phyloP scores from a whole-genome alignment of 2,113 vertebrate genomes.

The Brienomyrus longianalis region DNA sequence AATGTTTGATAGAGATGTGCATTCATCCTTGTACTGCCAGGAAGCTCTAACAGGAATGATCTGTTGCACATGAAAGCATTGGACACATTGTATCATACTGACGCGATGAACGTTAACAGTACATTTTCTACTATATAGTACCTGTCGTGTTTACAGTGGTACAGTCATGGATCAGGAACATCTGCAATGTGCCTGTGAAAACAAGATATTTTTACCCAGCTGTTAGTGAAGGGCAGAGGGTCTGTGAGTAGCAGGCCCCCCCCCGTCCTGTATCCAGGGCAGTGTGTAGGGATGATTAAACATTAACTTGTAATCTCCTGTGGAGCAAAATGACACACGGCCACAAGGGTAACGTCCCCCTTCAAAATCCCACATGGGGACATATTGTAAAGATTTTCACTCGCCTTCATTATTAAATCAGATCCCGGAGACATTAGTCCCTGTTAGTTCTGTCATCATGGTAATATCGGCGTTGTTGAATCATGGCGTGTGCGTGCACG shows the following conservation, averaged over 20 bases:
- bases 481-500: slow-evolving; percentile 11
- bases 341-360: slow-evolving; percentile 19
- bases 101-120: background rate
- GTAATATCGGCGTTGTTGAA: slow-evolving; percentile 19
- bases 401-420: slow-evolving; percentile 45
- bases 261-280: background rate
- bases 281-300: slow-evolving; percentile 29
- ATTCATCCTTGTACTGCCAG: background rate
- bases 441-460: background rate
- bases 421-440: slow-evolving; percentile 31
- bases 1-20: background rate
- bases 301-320: slow-evolving; percentile 39
- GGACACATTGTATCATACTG: too few species aligned
- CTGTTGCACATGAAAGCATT: background rate
- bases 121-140: background rate
- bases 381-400: slow-evolving; percentile 34
- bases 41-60: background rate
- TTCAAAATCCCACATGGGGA: background rate
- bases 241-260: slow-evolving; percentile 30
- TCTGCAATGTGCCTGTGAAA: background rate
- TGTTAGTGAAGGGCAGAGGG: background rate
- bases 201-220: background rate
- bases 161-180: background rate
- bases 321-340: slow-evolving; percentile 42
- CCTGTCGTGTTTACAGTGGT: background rate